Conservation (phyloP, 2,888 invertebrate species). For the Cephus runcator region DNA sequence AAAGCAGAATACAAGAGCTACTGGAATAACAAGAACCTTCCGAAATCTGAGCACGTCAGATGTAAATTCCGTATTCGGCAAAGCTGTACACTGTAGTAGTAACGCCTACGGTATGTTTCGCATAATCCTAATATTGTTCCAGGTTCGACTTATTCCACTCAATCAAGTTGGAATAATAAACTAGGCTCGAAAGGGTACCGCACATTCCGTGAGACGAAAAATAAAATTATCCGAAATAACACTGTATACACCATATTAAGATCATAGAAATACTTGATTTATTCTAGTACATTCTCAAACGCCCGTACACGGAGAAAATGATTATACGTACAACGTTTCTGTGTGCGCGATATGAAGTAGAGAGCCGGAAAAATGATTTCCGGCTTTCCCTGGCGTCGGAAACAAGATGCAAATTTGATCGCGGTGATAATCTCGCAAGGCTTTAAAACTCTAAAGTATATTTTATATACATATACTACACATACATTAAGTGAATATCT, state of each 20-base stretch:
- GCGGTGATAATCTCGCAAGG: neutral
- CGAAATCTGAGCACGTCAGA: neutral
- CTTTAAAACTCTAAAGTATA: neutral
- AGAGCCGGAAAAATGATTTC: neutral
- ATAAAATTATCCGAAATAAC: neutral
- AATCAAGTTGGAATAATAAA: conserved; percentile 13
- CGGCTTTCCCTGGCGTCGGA: neutral
- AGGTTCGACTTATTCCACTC: conserved; percentile 12
- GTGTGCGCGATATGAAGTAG: neutral
- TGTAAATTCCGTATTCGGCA: neutral
- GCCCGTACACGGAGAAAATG: neutral
- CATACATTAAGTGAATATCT: neutral
- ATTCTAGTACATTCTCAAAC: neutral
- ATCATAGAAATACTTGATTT: neutral
- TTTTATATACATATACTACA: too few species aligned
- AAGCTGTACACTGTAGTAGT: neutral
- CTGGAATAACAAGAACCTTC: neutral
- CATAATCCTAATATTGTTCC: conserved; percentile 6
- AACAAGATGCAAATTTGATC: neutral
- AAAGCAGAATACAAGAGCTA: neutral
- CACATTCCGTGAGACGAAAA: neutral
- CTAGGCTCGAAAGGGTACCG: neutral
- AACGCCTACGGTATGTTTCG: neutral
- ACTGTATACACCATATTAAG: neutral
- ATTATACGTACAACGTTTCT: neutral